Conservation (phyloP, 2,888 invertebrate species). For the Athalia cordata region DNA sequence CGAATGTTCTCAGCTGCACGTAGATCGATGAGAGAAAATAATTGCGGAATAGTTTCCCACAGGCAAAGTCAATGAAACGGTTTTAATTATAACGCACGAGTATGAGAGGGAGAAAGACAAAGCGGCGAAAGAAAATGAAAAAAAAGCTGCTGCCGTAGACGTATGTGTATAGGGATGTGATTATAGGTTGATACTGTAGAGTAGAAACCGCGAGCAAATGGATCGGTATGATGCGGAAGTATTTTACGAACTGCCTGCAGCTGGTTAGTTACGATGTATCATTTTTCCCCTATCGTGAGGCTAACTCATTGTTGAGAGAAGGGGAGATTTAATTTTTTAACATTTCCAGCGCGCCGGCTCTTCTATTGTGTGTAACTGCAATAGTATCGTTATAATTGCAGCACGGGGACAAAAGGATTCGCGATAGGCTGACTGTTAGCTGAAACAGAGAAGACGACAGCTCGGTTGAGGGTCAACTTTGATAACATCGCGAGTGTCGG, state of each 20-base stretch:
- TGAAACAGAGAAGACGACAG: conserved; percentile 10
- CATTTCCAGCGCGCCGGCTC: background rate
- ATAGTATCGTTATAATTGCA: background rate
- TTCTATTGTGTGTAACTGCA: no score
- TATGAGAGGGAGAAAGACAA: no score
- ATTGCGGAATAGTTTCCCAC: conserved; percentile 1
- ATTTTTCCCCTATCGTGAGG: background rate
- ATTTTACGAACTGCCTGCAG: conserved; percentile 2
- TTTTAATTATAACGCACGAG: conserved; percentile 9
- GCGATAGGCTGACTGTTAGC: background rate
- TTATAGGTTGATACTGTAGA: no score
- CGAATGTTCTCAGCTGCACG: background rate
- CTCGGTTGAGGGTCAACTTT: conserved; percentile 15
- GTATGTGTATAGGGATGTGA: no score
- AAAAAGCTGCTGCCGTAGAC: no score
- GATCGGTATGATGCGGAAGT: background rate
- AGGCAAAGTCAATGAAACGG: background rate
- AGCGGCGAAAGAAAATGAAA: no score
- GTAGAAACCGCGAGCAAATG: no score
- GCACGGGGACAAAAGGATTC: conserved; percentile 5
- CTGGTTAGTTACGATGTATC: background rate
- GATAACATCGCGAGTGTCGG: conserved; percentile 15
- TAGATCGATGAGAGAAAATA: conserved; percentile 10
- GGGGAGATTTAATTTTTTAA: conserved; percentile 15
- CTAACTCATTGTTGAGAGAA: background rate